Percentiles rank a stretch among this genome's conserved stretches.
Conservation (phyloP, 1,140 invertebrate species). For the Drosophila rufa region DNA sequence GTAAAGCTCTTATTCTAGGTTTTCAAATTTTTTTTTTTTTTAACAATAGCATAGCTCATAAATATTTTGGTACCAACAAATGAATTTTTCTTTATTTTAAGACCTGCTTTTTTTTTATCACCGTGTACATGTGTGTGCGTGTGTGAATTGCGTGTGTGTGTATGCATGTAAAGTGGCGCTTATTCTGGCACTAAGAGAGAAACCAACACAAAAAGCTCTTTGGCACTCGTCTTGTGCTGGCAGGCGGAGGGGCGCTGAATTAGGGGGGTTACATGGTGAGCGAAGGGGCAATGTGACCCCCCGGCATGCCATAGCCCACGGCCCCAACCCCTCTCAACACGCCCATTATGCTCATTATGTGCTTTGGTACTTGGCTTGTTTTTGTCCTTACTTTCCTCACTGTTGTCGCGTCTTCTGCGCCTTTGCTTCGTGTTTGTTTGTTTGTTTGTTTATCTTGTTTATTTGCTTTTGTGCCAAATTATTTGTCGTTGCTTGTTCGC, state of each 20-base stretch:
- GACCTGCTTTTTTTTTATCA: not conserved
- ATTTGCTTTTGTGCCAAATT: constrained; percentile 70
- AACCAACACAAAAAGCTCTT: constrained; percentile 65
- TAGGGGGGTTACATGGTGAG: not conserved
- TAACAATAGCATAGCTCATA: too few species aligned
- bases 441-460: constrained; percentile 62
- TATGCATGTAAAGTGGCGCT: constrained; percentile 65
- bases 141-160: constrained; percentile 21
- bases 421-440: constrained; percentile 18
- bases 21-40: too few species aligned
- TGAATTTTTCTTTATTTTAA: not conserved
- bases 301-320: constrained; percentile 6
- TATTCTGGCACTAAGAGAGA: constrained; percentile 63
- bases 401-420: constrained; percentile 27
- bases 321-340: constrained; percentile 26
- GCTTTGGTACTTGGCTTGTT: constrained; percentile 62
- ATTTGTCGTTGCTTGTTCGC: constrained; percentile 58
- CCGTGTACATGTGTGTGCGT: constrained; percentile 11
- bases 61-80: too few species aligned
- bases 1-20: too few species aligned
- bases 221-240: constrained; percentile 49
- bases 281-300: constrained; percentile 25
- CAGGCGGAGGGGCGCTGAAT: not conserved
- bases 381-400: constrained; percentile 44
- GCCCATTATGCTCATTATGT: constrained; percentile 73